These are phyloP conservation scores for Nycteola revayana DNA, from an alignment of 2,888 invertebrate species.

Conservation along the genomic window DNA sequence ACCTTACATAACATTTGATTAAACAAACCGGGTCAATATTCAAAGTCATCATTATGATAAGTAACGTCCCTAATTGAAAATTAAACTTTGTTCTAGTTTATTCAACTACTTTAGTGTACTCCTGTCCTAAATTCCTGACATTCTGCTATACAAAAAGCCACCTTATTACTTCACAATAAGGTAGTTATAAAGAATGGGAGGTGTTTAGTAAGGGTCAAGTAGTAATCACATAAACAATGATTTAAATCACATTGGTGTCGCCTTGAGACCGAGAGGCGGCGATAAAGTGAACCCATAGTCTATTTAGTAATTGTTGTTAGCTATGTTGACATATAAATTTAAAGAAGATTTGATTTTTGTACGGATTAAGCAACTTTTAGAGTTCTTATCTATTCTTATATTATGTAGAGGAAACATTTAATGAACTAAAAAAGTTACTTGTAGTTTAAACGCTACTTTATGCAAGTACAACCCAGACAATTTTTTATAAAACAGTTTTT, in stretches of 20 bases:
- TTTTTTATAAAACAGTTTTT: no score
- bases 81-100: conserved; percentile 25
- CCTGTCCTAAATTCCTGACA: conserved; percentile 29
- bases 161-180: conserved; percentile 13
- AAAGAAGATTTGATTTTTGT: no score
- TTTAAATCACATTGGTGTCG: conserved; percentile 43
- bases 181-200: conserved; percentile 10
- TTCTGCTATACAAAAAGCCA: conserved; percentile 2
- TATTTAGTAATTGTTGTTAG: no score
- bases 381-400: no score
- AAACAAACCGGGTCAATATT: conserved; percentile 5
- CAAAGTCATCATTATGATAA: conserved; percentile 3
- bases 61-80: conserved; percentile 29
- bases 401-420: no score
- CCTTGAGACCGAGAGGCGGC: no score
- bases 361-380: no score
- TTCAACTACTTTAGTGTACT: conserved; percentile 27
- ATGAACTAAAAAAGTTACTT: no score
- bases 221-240: conserved; percentile 44
- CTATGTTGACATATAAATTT: no score
- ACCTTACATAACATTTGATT: background rate
- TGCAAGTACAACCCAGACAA: no score
- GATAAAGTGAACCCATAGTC: no score
- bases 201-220: conserved; percentile 29
- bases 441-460: no score